Evolutionary conservation across 2,888 invertebrate species (phyloP).

Genomic region (Netelia melanura): DNA sequence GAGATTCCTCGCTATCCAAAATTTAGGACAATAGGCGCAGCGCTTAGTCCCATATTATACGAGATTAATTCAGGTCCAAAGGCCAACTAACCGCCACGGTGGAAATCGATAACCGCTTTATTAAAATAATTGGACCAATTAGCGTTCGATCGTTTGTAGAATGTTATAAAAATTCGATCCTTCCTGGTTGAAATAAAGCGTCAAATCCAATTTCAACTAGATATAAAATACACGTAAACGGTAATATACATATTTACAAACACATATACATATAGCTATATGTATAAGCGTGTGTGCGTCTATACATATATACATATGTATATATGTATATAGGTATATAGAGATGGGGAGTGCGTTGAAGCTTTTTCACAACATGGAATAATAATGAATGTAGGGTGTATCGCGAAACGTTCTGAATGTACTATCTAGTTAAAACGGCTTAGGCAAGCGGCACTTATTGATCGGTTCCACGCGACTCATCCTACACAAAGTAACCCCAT

Average conservation of each 20-base stretch:
- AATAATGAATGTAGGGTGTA: slow-evolving; percentile 65
- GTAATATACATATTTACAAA: background rate
- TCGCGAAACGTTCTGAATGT: slow-evolving; percentile 67
- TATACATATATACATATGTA: background rate
- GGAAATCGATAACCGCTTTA: slow-evolving; percentile 1
- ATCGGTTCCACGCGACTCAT: slow-evolving; percentile 80
- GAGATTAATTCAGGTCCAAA: background rate
- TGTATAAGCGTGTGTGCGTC: too few species aligned
- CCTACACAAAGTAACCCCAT: slow-evolving; percentile 80
- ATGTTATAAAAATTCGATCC: background rate
- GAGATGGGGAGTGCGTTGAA: slow-evolving; percentile 7
- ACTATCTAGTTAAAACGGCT: slow-evolving; percentile 70
- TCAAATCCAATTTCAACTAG: slow-evolving; percentile 23
- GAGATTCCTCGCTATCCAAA: too few species aligned
- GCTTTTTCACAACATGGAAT: slow-evolving; percentile 53
- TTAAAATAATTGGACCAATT: background rate
- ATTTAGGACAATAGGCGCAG: too few species aligned
- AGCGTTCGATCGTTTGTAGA: background rate
- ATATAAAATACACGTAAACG: background rate
- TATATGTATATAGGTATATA: background rate
- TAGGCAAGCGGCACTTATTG: slow-evolving; percentile 77
- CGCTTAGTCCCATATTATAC: background rate
- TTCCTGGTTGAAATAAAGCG: background rate
- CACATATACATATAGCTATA: background rate
- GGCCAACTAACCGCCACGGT: background rate